These are phyloP conservation scores for Alethe castanea DNA, from an alignment of 2,113 vertebrate species.

Conservation along the genomic window DNA sequence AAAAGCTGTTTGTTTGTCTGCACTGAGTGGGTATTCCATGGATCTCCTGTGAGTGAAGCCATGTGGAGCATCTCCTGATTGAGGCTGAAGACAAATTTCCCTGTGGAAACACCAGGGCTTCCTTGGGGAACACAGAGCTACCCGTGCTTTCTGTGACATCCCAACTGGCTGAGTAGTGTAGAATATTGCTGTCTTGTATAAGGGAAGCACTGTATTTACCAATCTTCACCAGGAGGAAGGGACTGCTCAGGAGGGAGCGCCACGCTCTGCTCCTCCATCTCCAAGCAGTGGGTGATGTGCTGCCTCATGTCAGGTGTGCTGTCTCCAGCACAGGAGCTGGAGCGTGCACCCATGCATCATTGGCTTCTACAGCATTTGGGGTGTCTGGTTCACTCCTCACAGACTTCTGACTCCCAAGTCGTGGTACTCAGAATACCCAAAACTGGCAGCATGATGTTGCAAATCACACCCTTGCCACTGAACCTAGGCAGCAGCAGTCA, in stretches of 20 bases:
- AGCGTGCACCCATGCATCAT: fast-evolving
- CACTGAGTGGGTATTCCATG: background rate
- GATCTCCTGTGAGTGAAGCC: background rate
- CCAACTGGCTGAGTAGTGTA: background rate
- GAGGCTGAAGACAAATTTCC: background rate
- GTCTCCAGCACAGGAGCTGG: fast-evolving
- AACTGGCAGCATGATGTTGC: background rate
- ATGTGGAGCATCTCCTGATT: fast-evolving
- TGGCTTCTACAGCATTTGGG: background rate
- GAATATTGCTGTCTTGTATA: background rate
- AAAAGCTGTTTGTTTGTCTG: background rate
- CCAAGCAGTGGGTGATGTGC: background rate
- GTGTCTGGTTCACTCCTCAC: background rate
- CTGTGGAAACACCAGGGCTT: background rate
- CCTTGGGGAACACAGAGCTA: background rate
- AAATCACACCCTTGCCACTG: background rate
- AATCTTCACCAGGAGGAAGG: background rate
- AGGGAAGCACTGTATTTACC: background rate
- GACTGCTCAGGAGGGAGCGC: background rate
- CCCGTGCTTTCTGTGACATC: background rate
- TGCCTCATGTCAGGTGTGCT: fast-evolving
- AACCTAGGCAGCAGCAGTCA: background rate
- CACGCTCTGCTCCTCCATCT: background rate
- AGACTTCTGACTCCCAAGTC: background rate
- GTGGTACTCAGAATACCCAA: background rate